These are phyloP conservation scores for Syngnathus acus DNA, from an alignment of 2,797 vertebrate genomes.

Conservation along the genomic window DNA sequence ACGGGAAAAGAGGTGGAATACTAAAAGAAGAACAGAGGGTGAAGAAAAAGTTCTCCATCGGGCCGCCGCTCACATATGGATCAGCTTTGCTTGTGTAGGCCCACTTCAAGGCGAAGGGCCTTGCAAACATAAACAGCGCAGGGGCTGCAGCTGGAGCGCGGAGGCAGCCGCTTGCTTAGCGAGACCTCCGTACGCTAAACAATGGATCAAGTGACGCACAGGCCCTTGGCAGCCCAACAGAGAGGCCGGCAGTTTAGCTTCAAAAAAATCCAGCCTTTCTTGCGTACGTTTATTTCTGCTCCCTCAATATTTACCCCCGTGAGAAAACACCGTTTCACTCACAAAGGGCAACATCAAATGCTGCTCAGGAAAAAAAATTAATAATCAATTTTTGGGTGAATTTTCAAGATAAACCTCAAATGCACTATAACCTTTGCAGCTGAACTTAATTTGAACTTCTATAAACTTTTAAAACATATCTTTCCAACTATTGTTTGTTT, in stretches of 20 bases:
- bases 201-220: slow-evolving; percentile 70
- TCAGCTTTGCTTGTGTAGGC: slow-evolving; percentile 66
- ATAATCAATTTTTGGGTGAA: neutral
- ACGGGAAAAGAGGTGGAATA: slow-evolving; percentile 20
- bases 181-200: slow-evolving; percentile 67
- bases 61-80: slow-evolving; percentile 57
- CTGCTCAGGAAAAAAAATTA: neutral
- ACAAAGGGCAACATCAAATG: slow-evolving; percentile 11
- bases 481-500: no score
- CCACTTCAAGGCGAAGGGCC: slow-evolving; percentile 68
- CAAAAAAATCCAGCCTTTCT: slow-evolving; percentile 45
- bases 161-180: slow-evolving; percentile 61
- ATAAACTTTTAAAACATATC: no score
- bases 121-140: slow-evolving; percentile 71
- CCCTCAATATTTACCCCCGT: slow-evolving; percentile 70
- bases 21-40: slow-evolving; percentile 8
- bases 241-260: slow-evolving; percentile 38
- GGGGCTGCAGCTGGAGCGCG: slow-evolving; percentile 62
- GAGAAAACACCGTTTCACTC: slow-evolving; percentile 40
- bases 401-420: neutral
- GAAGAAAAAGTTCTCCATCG: slow-evolving; percentile 30
- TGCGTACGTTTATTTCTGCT: slow-evolving; percentile 54
- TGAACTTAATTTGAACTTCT: no score
- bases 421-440: neutral
- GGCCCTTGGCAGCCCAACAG: slow-evolving; percentile 66